Conservation (phyloP, 1,140 invertebrate genomes). For the Calliopsis andreniformis region DNA sequence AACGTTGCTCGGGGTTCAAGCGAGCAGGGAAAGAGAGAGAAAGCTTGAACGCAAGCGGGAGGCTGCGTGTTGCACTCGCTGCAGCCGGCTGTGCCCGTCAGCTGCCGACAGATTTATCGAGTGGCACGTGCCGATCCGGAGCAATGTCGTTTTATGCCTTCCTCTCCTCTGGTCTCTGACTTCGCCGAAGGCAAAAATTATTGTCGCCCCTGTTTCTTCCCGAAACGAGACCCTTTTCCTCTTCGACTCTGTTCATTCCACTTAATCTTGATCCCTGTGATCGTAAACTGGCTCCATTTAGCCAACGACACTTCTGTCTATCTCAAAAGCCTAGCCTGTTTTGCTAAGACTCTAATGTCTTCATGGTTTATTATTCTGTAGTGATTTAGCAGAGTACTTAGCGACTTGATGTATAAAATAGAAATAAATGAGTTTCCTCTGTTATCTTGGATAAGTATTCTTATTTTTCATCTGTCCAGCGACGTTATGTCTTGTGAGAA, state of each 20-base stretch:
- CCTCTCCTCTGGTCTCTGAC: conserved; percentile 61
- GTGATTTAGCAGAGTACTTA: too few relatives aligned
- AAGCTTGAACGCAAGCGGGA: conserved; percentile 48
- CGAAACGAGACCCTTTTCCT: neutral
- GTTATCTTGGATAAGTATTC: too few relatives aligned
- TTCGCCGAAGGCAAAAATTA: conserved; percentile 64
- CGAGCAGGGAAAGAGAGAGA: conserved; percentile 59
- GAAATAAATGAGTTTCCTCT: too few relatives aligned
- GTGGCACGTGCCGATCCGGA: conserved; percentile 80
- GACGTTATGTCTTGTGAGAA: too few relatives aligned
- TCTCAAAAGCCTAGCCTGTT: too few relatives aligned
- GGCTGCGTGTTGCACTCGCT: conserved; percentile 27
- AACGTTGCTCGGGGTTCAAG: neutral
- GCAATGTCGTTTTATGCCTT: conserved; percentile 75
- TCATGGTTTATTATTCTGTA: too few relatives aligned
- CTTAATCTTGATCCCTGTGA: neutral
- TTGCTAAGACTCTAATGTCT: too few relatives aligned
- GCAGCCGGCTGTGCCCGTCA: conserved; percentile 78
- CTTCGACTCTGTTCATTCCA: neutral
- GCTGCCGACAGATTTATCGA: conserved; percentile 82
- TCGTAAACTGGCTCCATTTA: neutral
- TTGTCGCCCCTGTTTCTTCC: conserved; percentile 40
- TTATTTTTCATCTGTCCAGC: too few relatives aligned
- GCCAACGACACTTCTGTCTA: too few relatives aligned
- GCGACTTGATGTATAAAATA: too few relatives aligned